phyloP scores from a whole-genome alignment of 2,113 vertebrate species.

The Tragelaphus strepsiceros region DNA sequence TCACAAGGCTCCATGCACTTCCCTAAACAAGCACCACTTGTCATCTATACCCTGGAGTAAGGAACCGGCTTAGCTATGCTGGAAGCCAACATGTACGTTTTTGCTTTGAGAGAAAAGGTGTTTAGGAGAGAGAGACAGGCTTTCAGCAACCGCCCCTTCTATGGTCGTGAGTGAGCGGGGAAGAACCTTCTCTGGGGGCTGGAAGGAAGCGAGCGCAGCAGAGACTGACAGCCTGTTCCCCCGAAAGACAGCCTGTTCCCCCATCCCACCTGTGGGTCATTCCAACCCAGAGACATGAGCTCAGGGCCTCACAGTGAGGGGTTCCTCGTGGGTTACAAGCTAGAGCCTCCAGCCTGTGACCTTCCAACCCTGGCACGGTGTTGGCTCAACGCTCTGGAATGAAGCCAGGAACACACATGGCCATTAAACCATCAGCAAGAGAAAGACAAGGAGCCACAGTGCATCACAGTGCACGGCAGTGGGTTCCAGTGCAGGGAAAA shows the following conservation, averaged over 20 bases:
- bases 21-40: not conserved
- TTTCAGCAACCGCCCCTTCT: not conserved
- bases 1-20: not conserved
- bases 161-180: accelerated
- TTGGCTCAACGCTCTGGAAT: not conserved
- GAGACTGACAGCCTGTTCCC: not conserved
- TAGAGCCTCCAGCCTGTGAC: not conserved
- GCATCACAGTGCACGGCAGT: accelerated
- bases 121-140: not conserved
- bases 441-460: accelerated
- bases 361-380: not conserved
- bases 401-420: not conserved
- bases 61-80: not conserved
- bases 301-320: not conserved
- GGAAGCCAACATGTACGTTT: not conserved
- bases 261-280: not conserved
- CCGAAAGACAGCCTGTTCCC: not conserved
- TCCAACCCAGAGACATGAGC: not conserved
- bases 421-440: not conserved
- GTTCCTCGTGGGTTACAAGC: not conserved
- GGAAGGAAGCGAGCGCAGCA: not conserved
- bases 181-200: not conserved
- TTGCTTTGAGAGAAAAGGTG: not conserved
- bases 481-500: not conserved
- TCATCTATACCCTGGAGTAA: not conserved